These are phyloP conservation scores for Petrolisthes cinctipes DNA, from an alignment of 2,888 invertebrate genomes.

Conservation along the genomic window DNA sequence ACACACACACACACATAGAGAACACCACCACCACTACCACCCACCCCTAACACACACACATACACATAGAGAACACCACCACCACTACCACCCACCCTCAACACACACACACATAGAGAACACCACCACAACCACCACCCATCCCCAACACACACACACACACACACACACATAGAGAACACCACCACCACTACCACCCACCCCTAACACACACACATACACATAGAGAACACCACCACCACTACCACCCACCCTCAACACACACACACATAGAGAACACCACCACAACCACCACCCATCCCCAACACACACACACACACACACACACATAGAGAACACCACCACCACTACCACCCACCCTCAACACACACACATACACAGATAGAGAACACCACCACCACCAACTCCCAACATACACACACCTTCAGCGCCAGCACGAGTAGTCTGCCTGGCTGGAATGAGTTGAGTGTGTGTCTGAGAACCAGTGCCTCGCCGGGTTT, in stretches of 20 bases:
- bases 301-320: background rate
- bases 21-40: no score
- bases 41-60: no score
- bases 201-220: no score
- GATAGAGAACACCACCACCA: background rate
- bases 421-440: slow-evolving; percentile 14
- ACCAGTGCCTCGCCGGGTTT: slow-evolving; percentile 22
- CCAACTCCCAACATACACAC: background rate
- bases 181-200: no score
- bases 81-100: no score
- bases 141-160: no score
- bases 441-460: slow-evolving; percentile 16
- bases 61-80: no score
- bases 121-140: no score
- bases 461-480: background rate
- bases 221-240: no score
- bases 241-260: background rate
- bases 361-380: background rate
- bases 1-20: no score
- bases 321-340: background rate
- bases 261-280: background rate
- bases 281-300: background rate
- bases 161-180: no score
- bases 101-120: no score
- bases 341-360: background rate